A percentile compares a stretch with the other conserved stretches of the same genome.
These are phyloP conservation scores for Tricholauxania praeusta DNA, from an alignment of 2,888 invertebrate genomes.

Conservation along the genomic window DNA sequence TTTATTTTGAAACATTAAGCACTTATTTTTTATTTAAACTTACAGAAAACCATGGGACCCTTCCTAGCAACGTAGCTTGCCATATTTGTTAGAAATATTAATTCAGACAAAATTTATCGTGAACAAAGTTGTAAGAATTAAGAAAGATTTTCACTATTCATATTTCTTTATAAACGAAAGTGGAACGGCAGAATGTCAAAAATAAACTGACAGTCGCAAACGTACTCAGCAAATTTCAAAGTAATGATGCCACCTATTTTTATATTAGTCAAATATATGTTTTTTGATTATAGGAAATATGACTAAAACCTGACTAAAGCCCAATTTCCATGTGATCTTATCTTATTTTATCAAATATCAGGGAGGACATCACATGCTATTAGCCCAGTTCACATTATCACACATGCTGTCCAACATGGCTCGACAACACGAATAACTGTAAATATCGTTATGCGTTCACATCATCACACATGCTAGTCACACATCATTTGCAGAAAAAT, in stretches of 20 bases:
- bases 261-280: too few relatives aligned
- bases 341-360: too few relatives aligned
- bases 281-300: too few relatives aligned
- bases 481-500: too few relatives aligned
- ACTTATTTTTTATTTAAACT: conserved; percentile 50
- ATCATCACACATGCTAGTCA: too few relatives aligned
- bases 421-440: too few relatives aligned
- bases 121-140: conserved; percentile 41
- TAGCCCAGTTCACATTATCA: too few relatives aligned
- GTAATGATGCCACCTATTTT: background rate
- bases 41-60: conserved; percentile 65
- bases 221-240: background rate
- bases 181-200: background rate
- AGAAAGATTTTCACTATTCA: conserved; percentile 42
- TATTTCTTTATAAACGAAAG: conserved; percentile 34
- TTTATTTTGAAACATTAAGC: background rate
- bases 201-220: background rate
- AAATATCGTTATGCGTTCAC: too few relatives aligned
- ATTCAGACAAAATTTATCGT: conserved; percentile 36
- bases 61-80: conserved; percentile 63
- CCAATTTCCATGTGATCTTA: too few relatives aligned
- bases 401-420: too few relatives aligned
- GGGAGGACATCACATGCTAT: too few relatives aligned
- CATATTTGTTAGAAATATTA: conserved; percentile 53
- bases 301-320: too few relatives aligned